Percentiles rank a stretch among this genome's conserved stretches.
Evolutionary conservation across 1,140 invertebrate species (phyloP).

Genomic region (Nomia melanderi): DNA sequence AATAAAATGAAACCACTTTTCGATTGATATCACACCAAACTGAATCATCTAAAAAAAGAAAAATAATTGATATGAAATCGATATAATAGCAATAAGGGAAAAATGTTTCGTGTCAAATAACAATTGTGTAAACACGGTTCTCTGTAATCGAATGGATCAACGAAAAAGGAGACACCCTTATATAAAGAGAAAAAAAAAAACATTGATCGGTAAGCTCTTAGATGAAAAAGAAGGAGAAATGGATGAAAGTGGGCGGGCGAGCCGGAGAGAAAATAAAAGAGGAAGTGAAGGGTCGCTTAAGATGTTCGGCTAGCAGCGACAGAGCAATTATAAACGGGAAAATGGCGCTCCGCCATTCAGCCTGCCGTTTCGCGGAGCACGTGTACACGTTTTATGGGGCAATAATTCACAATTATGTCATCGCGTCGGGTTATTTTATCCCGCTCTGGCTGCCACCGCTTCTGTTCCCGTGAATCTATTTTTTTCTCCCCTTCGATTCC

Average conservation of each 20-base stretch:
- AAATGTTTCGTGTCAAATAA: too few species aligned
- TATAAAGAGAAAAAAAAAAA: too few species aligned
- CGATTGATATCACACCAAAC: too few species aligned
- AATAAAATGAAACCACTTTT: too few species aligned
- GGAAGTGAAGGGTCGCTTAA: background rate
- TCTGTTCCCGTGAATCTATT: background rate
- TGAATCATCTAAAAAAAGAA: too few species aligned
- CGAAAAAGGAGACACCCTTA: too few species aligned
- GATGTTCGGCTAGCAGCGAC: background rate
- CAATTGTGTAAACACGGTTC: too few species aligned
- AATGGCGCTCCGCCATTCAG: background rate
- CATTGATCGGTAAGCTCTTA: too few species aligned
- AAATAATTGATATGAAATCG: too few species aligned
- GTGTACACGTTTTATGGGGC: slow-evolving; percentile 37
- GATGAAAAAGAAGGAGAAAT: too few species aligned
- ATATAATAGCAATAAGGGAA: too few species aligned
- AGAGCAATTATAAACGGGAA: slow-evolving; percentile 21
- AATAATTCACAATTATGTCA: slow-evolving; percentile 39
- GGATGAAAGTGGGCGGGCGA: background rate
- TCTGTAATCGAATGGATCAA: too few species aligned
- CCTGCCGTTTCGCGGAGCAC: slow-evolving; percentile 20
- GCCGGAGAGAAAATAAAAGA: background rate
- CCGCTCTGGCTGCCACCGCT: background rate
- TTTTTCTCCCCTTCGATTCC: background rate
- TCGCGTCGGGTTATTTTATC: slow-evolving; percentile 21